Evolutionary conservation across 2,113 vertebrate species (phyloP).

Genomic region (Oryzias javanicus): DNA sequence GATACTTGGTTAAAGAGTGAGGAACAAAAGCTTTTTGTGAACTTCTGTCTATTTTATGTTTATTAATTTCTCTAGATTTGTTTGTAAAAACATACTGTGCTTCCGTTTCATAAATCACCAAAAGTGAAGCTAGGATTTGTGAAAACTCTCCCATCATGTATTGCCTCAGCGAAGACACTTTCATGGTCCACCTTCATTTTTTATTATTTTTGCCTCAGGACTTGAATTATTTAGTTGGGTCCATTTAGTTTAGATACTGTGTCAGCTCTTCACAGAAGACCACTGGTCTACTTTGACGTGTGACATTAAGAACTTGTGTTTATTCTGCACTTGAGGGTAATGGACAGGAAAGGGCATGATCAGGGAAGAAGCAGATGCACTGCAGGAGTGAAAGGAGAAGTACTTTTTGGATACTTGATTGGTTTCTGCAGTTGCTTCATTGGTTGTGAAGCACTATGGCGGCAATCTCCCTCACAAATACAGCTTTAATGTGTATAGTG

Average conservation of each 20-base stretch:
- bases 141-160: constrained; percentile 29
- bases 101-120: too few relatives aligned
- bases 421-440: too few relatives aligned
- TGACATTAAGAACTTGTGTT: constrained; percentile 50
- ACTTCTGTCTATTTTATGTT: too few relatives aligned
- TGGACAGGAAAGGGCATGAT: constrained; percentile 35
- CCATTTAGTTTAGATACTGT: constrained; percentile 66
- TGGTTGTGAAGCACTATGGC: too few relatives aligned
- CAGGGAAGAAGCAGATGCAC: constrained; percentile 17
- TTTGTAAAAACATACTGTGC: too few relatives aligned
- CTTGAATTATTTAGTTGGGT: constrained; percentile 66
- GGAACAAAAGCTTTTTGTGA: too few relatives aligned
- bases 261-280: constrained; percentile 56
- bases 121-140: constrained; percentile 9
- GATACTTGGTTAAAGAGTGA: too few relatives aligned
- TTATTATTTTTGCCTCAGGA: constrained; percentile 12
- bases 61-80: too few relatives aligned
- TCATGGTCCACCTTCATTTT: constrained; percentile 32
- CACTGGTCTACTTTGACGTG: constrained; percentile 39
- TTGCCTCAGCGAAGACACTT: constrained; percentile 21
- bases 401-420: too few relatives aligned
- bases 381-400: constrained; percentile 22
- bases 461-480: too few relatives aligned
- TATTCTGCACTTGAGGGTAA: constrained; percentile 47
- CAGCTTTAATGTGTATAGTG: too few relatives aligned